These are phyloP conservation scores for Tretioscincus oriximinensis DNA, from an alignment of 2,113 vertebrate species.

Conservation along the genomic window DNA sequence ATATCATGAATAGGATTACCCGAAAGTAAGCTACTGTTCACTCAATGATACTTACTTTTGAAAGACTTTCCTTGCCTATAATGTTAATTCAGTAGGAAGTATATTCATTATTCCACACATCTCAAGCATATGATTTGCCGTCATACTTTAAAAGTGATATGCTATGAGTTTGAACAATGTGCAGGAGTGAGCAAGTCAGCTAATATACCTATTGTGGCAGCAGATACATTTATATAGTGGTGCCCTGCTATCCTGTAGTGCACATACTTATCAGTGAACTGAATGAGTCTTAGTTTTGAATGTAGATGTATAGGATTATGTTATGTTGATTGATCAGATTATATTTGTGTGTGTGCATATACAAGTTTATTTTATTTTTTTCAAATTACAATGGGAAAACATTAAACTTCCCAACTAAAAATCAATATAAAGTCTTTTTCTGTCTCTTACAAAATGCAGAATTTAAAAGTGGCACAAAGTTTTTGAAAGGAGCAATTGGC, in stretches of 20 bases:
- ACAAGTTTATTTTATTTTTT: no score
- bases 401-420: slow-evolving; percentile 46
- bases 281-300: not conserved
- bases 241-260: slow-evolving; percentile 27
- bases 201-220: slow-evolving; percentile 52
- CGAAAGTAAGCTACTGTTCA: not conserved
- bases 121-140: slow-evolving; percentile 47
- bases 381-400: no score
- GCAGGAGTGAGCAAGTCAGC: slow-evolving; percentile 23
- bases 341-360: not conserved
- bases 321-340: slow-evolving; percentile 50
- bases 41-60: not conserved
- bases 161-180: slow-evolving; percentile 6
- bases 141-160: slow-evolving; percentile 33
- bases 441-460: slow-evolving; percentile 38
- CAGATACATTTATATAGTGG: slow-evolving; percentile 20
- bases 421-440: slow-evolving; percentile 19
- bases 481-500: slow-evolving; percentile 37
- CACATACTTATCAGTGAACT: not conserved
- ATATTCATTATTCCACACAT: slow-evolving; percentile 45
- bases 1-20: not conserved
- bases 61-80: not conserved
- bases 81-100: slow-evolving; percentile 50
- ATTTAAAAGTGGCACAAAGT: slow-evolving; percentile 56
- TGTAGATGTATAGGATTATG: not conserved